Evolutionary conservation across 2,797 vertebrate species (phyloP).

Genomic region (Pseudopleuronectes americanus): DNA sequence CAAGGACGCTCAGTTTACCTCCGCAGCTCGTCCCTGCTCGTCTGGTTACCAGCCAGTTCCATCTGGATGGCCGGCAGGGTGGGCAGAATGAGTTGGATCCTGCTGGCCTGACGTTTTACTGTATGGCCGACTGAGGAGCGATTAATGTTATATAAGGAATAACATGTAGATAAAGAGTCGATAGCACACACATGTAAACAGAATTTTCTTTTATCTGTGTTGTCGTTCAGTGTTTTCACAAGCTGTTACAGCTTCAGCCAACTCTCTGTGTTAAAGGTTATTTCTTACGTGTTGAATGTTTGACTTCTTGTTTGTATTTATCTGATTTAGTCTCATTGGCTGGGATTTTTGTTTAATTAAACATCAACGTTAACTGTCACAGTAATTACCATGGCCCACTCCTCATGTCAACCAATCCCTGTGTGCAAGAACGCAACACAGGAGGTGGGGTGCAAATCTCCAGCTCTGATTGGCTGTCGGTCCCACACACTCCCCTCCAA

Average conservation of each 20-base stretch:
- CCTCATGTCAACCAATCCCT: constrained; percentile 69
- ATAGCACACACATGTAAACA: constrained; percentile 12
- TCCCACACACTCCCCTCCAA: constrained; percentile 44
- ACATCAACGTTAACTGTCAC: background rate
- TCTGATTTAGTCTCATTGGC: too few species aligned
- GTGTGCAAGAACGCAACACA: constrained; percentile 8
- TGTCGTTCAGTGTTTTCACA: constrained; percentile 9
- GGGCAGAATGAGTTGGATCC: constrained; percentile 40
- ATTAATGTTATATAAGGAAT: constrained; percentile 32
- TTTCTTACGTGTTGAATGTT: background rate
- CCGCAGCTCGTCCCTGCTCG: constrained; percentile 4
- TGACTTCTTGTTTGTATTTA: too few species aligned
- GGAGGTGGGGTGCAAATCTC: constrained; percentile 72
- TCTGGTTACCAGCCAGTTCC: constrained; percentile 59
- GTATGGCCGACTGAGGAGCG: constrained; percentile 4
- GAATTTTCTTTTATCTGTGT: constrained; percentile 5
- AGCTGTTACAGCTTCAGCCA: background rate
- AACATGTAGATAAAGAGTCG: constrained; percentile 18
- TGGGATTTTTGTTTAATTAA: background rate
- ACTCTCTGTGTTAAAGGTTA: background rate
- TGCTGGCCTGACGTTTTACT: constrained; percentile 33
- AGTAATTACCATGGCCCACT: constrained; percentile 13
- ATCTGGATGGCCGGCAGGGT: constrained; percentile 56
- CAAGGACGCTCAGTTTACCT: constrained; percentile 67
- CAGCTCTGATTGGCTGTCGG: constrained; percentile 72